Evolutionary conservation across 2,888 invertebrate genomes (phyloP).

Genomic region (Meghimatium bilineatum): DNA sequence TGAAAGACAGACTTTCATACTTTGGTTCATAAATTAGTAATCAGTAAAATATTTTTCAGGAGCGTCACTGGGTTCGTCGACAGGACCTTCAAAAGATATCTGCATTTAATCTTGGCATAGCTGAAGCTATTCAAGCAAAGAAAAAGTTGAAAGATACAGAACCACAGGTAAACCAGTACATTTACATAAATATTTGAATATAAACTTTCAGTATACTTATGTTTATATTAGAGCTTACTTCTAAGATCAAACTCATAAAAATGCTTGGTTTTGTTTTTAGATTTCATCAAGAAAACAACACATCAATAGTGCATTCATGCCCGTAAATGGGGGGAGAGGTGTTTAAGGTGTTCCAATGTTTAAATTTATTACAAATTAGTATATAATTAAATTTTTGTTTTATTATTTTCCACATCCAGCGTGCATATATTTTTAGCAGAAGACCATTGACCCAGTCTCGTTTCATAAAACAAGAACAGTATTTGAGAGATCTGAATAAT

Average conservation of each 20-base stretch:
- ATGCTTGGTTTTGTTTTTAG: too few species aligned
- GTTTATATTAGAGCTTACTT: too few species aligned
- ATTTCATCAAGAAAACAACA: too few species aligned
- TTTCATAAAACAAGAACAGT: constrained; percentile 72
- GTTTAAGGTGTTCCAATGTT: too few species aligned
- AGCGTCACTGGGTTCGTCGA: constrained; percentile 67
- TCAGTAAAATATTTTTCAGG: constrained; percentile 59
- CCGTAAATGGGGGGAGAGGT: too few species aligned
- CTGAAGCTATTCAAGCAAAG: constrained; percentile 73
- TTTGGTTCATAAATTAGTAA: neutral
- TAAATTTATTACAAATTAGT: neutral
- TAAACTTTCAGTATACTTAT: too few species aligned
- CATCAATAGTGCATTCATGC: too few species aligned
- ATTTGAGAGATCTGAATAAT: constrained; percentile 68
- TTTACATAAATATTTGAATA: neutral
- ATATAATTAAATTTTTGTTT: neutral
- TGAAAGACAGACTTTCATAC: neutral
- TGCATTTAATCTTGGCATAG: constrained; percentile 76
- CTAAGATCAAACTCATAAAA: too few species aligned
- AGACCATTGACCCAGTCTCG: constrained; percentile 75
- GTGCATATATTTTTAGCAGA: constrained; percentile 75
- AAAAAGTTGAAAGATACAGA: constrained; percentile 67
- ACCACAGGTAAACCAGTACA: constrained; percentile 64
- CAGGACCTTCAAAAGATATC: constrained; percentile 75
- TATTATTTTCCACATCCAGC: constrained; percentile 61